Base-by-base conservation (phyloP, 1,140 invertebrate species). In the Lepidurus apus region DNA sequence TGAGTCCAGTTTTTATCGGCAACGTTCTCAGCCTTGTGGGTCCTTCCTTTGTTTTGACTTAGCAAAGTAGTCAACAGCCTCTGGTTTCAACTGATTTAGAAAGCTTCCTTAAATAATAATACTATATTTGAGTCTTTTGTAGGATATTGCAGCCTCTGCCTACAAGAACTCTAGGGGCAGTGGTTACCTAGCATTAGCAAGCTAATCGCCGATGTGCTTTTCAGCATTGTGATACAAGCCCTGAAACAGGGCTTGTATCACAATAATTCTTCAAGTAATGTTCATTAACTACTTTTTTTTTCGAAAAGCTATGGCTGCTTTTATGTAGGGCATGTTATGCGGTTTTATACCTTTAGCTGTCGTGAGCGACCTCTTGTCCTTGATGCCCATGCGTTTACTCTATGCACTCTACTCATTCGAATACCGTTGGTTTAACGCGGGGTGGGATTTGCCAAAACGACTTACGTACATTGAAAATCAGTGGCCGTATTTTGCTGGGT, bases 111-210 rank as follows among this genome's bases (percentile, higher is more conserved):
- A 6, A 24, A n/a, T 10, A 76, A 80, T 77, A 74, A 1, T 26
- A 26, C 26, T 26, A 24, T 1, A 10, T 45, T 9, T 73, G 75
- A 24, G 82, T 78, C 75, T 79, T 78, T 86, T 87, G 42, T 84
- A 95, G 90, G 95, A 97, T 84, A 97, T 98, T 83, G 95, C 95
- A 8, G 93, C 96, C 85, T 92, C 92, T 47, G 94, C 94, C 3
- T 97, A 95, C 83, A 88, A 92, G 80, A 92, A 94, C 82, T 88
- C 91, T 34, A 88, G 94, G 82, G 94, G 95, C 90, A 92, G 81
- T 85, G 91, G 76, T 88, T 93, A 81, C 90, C 91, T 1, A 93
- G 91, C 82, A 87, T 96, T n/a, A n/a, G n/a, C n/a, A n/a, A n/a
- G n/a, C n/a, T n/a, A n/a, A n/a, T n/a, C n/a, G n/a, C n/a, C n/a